Base-by-base conservation (phyloP, 2,113 vertebrate genomes). In the Limnothrissa miodon region DNA sequence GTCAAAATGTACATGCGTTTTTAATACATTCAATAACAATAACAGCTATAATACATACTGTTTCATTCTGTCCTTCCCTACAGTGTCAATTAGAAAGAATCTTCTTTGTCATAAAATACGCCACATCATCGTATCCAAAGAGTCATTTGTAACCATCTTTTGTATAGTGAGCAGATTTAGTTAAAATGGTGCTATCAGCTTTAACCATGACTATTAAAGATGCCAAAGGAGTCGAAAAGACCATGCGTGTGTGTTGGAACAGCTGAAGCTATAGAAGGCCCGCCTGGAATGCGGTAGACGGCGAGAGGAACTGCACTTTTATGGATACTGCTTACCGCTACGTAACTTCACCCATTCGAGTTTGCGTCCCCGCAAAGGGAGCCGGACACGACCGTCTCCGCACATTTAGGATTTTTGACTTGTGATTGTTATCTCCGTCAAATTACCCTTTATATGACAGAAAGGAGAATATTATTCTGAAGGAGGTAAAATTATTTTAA, bases 261-360 rank as follows among this genome's bases (percentile, higher is more conserved):
- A 97, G 96, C 96, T 97, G 96, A 96, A 89, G 90, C 91, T 90
- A 91, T 86, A 83, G 91, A 87, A 94, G 94, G 93, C 93, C 92
- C 92, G 96, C 88, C 86, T 90, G 96, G 96, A 96, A 97, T 97
- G 96, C 92, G 89, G 93, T 92, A 89, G 91, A 93, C 87, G 91
- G 92, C 93, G 84, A 91, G 95, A 89, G 94, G 93, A 94, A 92
- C 94, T 91, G 92, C 95, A 96, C 96, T 97, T 98, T 97, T 97
- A 97, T 96, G 96, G 97, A 96, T 96, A 96, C 91, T 89, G 92
- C 90, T 88, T 90, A 89, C 66, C 84, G 90, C 85, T 89, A 85
- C 89, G 87, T 86, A 88, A 89, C 89, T 85, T 89, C 94, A 90
- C 89, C 90, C 92, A 91, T 91, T 92, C 84, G 86, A 81, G 88